These are phyloP conservation scores for Ericerus pela DNA, from an alignment of 1,140 invertebrate genomes.

Conservation along the genomic window DNA sequence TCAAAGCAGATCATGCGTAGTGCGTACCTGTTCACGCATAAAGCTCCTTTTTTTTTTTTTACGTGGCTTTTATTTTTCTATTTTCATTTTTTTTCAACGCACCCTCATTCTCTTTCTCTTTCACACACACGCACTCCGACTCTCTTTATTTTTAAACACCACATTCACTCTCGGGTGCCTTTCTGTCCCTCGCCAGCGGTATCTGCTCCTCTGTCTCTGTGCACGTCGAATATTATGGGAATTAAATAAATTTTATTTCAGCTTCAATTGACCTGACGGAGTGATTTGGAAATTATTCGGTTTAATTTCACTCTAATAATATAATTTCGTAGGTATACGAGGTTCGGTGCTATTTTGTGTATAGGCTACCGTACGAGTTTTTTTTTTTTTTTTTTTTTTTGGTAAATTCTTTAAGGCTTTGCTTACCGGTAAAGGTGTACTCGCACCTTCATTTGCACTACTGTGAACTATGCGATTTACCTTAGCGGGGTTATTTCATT, in stretches of 20 bases:
- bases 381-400: constrained; percentile 4
- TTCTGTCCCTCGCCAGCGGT: too few species aligned
- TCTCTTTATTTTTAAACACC: neutral
- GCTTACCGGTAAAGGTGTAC: too few species aligned
- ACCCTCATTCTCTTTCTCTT: neutral
- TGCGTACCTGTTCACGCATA: constrained; percentile 4
- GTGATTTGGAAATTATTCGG: too few species aligned
- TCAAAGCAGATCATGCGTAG: constrained; percentile 11
- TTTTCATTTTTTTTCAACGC: constrained; percentile 9
- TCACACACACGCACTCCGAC: neutral
- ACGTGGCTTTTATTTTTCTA: neutral
- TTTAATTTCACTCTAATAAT: too few species aligned
- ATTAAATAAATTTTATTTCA: too few species aligned
- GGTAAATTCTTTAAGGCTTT: too few species aligned
- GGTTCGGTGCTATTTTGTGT: constrained; percentile 1
- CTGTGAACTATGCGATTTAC: too few species aligned
- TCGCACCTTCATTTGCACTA: too few species aligned
- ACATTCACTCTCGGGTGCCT: neutral
- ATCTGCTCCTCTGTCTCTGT: too few species aligned
- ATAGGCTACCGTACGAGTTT: neutral
- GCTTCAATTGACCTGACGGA: too few species aligned
- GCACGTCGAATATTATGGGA: neutral
- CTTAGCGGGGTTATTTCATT: too few species aligned
- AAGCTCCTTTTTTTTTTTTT: constrained; percentile 6
- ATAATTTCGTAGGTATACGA: neutral